phyloP scores from a whole-genome alignment of 2,113 vertebrate genomes.

The Zosterops pallidus region DNA sequence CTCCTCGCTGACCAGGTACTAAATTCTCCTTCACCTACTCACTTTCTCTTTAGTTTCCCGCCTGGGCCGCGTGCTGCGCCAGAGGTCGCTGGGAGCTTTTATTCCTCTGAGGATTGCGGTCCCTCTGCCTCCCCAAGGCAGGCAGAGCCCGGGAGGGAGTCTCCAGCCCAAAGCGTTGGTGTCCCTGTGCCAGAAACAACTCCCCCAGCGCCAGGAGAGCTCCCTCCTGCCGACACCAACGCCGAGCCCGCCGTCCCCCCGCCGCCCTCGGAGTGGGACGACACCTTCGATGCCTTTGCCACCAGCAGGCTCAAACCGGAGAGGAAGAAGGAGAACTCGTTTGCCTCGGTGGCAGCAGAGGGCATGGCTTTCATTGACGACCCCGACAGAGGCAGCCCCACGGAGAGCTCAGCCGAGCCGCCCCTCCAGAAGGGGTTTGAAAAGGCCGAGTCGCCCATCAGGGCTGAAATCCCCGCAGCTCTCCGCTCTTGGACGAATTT shows the following conservation, averaged over 20 bases:
- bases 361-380: slow-evolving; percentile 19
- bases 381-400: not conserved
- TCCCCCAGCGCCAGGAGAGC: slow-evolving; percentile 52
- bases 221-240: not conserved
- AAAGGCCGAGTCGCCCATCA: fast-evolving
- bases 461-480: not conserved
- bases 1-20: slow-evolving; percentile 78
- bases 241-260: slow-evolving; percentile 24
- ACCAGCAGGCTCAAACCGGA: slow-evolving; percentile 80
- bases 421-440: fast-evolving
- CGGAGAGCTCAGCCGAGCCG: fast-evolving
- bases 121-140: slow-evolving; percentile 47
- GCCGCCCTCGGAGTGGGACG: slow-evolving; percentile 79
- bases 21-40: slow-evolving; percentile 85
- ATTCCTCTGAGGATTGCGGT: slow-evolving; percentile 48
- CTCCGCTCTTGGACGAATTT: slow-evolving; percentile 30
- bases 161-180: not conserved
- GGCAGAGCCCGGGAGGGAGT: slow-evolving; percentile 60
- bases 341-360: slow-evolving; percentile 25
- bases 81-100: slow-evolving; percentile 66
- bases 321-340: slow-evolving; percentile 6
- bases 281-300: slow-evolving; percentile 85
- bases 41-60: slow-evolving; percentile 86
- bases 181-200: slow-evolving; percentile 71
- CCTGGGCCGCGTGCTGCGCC: slow-evolving; percentile 71